Base-by-base conservation (phyloP, 2,797 vertebrate genomes). In the Leptatherina wallacei region DNA sequence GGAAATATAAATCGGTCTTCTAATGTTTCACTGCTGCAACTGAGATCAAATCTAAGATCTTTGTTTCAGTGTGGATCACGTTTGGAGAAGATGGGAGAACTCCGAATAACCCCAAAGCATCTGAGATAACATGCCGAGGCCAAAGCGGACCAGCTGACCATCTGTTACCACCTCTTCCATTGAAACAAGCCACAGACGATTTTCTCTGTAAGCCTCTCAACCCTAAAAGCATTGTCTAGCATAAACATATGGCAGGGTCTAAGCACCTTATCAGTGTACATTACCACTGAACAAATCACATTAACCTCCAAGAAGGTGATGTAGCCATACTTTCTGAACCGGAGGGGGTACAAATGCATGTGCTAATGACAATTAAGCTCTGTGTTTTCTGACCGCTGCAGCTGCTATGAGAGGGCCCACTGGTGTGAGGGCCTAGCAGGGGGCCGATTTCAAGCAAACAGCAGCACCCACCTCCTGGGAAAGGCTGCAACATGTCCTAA, bases 201-300 rank as follows among this genome's bases (percentile, higher is more conserved):
- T 82, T 78, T 63, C 84, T 63, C 63, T 57, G 24, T 93, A 93
- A 94, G 90, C 91, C 86, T 81, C 85, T 89, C 83, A 85, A 42
- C 58, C 81, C 85, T 73, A 71, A 88, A 84, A 84, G 89, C 85
- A 89, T 73, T 76, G 87, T 92, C 92, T 91, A 70, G 75, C 73
- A 60, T 67, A 75, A 91, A 85, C 94, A 95, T 94, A 95, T 95
- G 94, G 89, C 75, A 2, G 60, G 40, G 75, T 63, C 85, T 93
- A 94, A 95, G 91, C 86, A 86, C 88, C 86, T 93, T 94, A 93
- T 91, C 83, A 92, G 92, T 92, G 88, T 92, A 82, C 83, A 89
- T 94, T 92, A 90, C 92, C 83, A 70, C 51, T 6, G 81, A 71
- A 75, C 89, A 92, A 90, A 94, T 91, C 88, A 92, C 91, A 91